Percentiles rank a stretch among this genome's conserved stretches.
phyloP scores from a whole-genome alignment of 2,113 vertebrate genomes.

The Anolis sagrei region DNA sequence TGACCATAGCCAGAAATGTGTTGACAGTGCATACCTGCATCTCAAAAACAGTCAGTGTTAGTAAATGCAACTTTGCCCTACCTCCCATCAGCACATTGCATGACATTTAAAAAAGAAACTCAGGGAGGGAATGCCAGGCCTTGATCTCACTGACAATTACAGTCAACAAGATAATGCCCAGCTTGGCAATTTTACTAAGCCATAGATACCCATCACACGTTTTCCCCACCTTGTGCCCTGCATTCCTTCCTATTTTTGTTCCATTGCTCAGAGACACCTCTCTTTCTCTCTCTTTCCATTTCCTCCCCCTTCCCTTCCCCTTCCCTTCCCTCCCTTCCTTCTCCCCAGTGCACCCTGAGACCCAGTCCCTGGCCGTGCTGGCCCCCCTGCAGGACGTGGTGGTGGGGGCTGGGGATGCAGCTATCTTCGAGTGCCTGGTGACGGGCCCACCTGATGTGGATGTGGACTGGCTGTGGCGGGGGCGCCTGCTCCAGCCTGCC shows the following conservation, averaged over 20 bases:
- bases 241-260: constrained; percentile 48
- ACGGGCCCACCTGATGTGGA: constrained; percentile 93
- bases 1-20: not conserved
- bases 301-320: constrained; percentile 19
- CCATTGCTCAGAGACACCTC: constrained; percentile 69
- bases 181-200: not conserved
- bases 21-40: not conserved
- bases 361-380: constrained; percentile 88
- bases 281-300: constrained; percentile 62
- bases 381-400: constrained; percentile 90
- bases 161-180: not conserved
- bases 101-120: not conserved
- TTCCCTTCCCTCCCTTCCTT: constrained; percentile 14
- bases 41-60: not conserved
- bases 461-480: constrained; percentile 94
- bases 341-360: constrained; percentile 82
- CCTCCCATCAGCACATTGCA: not conserved
- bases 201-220: not conserved
- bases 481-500: constrained; percentile 94
- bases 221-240: not conserved
- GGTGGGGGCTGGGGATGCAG: constrained; percentile 93
- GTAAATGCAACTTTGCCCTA: not conserved
- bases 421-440: constrained; percentile 93
- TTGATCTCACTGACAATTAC: not conserved
- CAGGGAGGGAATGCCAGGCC: not conserved